Conservation (phyloP, 2,888 invertebrate genomes). For the Andrena haemorrhoa region DNA sequence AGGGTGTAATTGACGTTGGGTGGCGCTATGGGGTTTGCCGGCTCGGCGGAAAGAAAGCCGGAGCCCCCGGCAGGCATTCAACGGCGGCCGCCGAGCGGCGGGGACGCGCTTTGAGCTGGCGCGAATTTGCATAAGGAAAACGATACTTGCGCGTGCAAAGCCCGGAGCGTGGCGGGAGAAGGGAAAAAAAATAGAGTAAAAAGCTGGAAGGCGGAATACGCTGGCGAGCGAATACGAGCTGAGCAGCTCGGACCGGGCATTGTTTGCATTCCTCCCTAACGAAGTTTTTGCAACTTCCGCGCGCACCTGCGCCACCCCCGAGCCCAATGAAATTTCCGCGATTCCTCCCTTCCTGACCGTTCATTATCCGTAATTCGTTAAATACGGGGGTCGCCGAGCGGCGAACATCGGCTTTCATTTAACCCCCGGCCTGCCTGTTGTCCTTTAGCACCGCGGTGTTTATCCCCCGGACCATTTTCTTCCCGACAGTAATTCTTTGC, state of each 20-base stretch:
- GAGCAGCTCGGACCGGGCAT: constrained; percentile 74
- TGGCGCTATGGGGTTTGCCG: constrained; percentile 50
- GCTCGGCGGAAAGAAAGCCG: constrained; percentile 64
- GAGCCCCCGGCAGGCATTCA: constrained; percentile 34
- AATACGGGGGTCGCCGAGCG: constrained; percentile 1
- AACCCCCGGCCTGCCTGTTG: constrained; percentile 7
- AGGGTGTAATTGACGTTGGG: constrained; percentile 75
- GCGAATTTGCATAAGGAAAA: constrained; percentile 78
- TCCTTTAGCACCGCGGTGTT: constrained; percentile 19
- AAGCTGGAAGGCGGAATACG: constrained; percentile 24
- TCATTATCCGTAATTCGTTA: constrained; percentile 57
- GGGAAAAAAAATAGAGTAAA: constrained; percentile 31
- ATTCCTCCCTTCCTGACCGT: constrained; percentile 55
- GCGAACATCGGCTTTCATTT: constrained; percentile 20
- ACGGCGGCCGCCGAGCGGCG: constrained; percentile 20
- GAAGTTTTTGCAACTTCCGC: constrained; percentile 79
- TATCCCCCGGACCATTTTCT: constrained; percentile 24
- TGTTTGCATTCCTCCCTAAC: constrained; percentile 79
- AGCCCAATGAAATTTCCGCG: constrained; percentile 68
- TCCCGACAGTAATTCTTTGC: constrained; percentile 24
- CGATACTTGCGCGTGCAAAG: constrained; percentile 72
- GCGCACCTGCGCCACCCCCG: constrained; percentile 74
- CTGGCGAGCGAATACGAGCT: constrained; percentile 57
- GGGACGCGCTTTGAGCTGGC: constrained; percentile 67
- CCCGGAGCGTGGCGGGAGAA: constrained; percentile 4